Evolutionary conservation across 2,113 vertebrate species (phyloP), one percentile per base, ranked within the genome.

Genomic region (Himantopus leucocephalus): DNA sequence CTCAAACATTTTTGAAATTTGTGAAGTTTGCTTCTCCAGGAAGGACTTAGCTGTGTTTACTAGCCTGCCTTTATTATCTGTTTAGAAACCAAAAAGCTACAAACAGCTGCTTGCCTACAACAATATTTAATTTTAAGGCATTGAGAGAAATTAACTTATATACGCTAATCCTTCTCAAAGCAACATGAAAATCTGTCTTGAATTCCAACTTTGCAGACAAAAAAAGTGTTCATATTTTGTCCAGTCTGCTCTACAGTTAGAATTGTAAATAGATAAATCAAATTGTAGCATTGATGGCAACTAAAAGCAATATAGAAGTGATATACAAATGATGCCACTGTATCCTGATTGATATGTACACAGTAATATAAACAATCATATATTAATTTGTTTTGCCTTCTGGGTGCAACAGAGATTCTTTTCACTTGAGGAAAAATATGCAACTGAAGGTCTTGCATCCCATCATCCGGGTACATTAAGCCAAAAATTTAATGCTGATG

Each of bases 391-490:
- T 62, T 88, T 74, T 92, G 27, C 43, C 27, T 55, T 96, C 58
- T 90, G 53, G 50, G 32, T 74, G 84, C n/a, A 94, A 73, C 97
- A 98, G 98, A 96, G 90, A 74, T 94, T 95, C 56, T 97, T 64
- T 85, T 81, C 95, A 83, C 94, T 96, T 16, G 97, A 98, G 82
- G 97, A 97, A 67, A 98, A 98, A 91, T 97, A 98, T 20, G 96
- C 97, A 24, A 95, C 97, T 90, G 97, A 97, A 63, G 96, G 96
- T 48, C 98, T 97, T 53, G 92, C 97, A 87, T 95, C 96, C 92
- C 29, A 74, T 6, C 30, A 8, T 48, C 76, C 43, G 18, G 47
- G 63, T 64, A 43, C 20, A 45, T 55, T 22, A 79, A 55, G 27
- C 45, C 23, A 88, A 62, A 95, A 73, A 58, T 11, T 2, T 37